These are phyloP conservation scores for Neosilurus mollespiculum DNA, from an alignment of 2,797 vertebrate genomes.

Conservation along the genomic window DNA sequence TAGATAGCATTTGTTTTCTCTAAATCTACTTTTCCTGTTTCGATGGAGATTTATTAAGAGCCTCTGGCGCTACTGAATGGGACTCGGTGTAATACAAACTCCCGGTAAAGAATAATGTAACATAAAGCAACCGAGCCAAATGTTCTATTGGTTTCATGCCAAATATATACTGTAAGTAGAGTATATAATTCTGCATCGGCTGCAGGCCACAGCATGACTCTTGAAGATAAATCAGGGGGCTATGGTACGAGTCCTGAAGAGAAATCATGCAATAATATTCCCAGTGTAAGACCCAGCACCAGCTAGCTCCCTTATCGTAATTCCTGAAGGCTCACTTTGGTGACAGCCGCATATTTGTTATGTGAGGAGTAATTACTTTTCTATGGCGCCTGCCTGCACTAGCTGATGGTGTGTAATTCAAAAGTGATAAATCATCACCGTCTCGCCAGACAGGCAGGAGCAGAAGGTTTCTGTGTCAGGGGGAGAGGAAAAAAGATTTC, in stretches of 20 bases:
- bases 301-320: conserved; percentile 35
- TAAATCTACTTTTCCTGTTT: not conserved
- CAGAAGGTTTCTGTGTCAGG: conserved; percentile 23
- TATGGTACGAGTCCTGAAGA: conserved; percentile 1
- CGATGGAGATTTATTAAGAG: conserved; percentile 18
- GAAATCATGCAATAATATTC: conserved; percentile 40
- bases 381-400: conserved; percentile 18
- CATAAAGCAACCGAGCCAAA: conserved; percentile 2
- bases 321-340: conserved; percentile 36
- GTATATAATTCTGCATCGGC: conserved; percentile 24
- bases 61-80: conserved; percentile 2
- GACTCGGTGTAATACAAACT: not conserved
- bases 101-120: conserved; percentile 21
- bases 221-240: not conserved
- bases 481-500: not conserved
- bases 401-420: conserved; percentile 32
- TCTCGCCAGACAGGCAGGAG: conserved; percentile 15
- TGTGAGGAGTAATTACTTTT: conserved; percentile 36
- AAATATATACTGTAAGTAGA: conserved; percentile 35
- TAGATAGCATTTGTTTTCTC: not conserved
- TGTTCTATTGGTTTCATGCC: conserved; percentile 10
- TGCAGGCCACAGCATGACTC: conserved; percentile 3
- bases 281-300: not conserved
- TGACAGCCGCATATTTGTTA: conserved; percentile 27
- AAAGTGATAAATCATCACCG: conserved; percentile 39